Evolutionary conservation across 2,797 vertebrate genomes (phyloP).

Genomic region (Clarias fuscus): DNA sequence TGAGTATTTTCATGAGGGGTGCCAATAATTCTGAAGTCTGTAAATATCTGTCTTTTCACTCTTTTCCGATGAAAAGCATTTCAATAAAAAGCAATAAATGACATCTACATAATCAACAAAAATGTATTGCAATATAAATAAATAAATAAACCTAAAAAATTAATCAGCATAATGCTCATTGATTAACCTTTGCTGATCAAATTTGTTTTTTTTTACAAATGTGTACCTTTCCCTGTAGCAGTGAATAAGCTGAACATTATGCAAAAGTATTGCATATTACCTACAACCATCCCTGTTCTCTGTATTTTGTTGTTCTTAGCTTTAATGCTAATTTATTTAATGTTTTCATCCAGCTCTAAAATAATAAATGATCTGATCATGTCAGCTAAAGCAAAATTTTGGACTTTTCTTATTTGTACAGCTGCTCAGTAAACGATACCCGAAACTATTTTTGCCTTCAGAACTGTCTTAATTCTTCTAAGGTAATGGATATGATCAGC

Average conservation of each 20-base stretch:
- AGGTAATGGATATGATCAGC: too few species aligned
- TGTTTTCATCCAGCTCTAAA: neutral
- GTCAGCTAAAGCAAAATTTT: neutral
- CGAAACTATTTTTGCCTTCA: neutral
- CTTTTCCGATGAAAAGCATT: neutral
- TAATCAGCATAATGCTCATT: neutral
- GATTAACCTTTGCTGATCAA: neutral
- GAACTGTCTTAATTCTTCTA: neutral
- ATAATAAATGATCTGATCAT: neutral
- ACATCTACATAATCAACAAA: neutral
- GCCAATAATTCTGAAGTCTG: too few species aligned
- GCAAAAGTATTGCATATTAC: neutral
- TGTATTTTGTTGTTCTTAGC: neutral
- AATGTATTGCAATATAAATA: neutral
- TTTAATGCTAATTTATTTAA: neutral
- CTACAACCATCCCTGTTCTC: neutral
- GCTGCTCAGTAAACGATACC: neutral
- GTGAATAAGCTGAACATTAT: neutral
- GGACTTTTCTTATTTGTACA: neutral
- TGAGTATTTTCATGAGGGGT: too few species aligned
- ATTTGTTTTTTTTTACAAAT: neutral
- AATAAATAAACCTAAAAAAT: neutral
- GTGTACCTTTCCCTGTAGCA: neutral
- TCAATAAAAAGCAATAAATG: neutral
- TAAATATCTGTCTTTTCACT: neutral